phyloP scores from a whole-genome alignment of 2,888 invertebrate genomes.

The Mesochorus sp. region DNA sequence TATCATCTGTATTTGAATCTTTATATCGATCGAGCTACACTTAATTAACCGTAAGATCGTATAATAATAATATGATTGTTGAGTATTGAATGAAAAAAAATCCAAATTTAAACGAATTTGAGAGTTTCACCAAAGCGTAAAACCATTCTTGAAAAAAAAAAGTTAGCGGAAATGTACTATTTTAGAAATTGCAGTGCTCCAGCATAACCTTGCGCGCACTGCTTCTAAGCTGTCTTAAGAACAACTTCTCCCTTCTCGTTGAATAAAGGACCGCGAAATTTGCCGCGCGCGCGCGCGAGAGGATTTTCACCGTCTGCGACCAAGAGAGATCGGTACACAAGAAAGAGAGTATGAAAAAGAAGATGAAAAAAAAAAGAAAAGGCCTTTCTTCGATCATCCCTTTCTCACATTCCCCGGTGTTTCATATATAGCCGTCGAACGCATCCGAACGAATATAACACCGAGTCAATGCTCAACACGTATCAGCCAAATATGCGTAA shows the following conservation, averaged over 20 bases:
- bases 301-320: constrained; percentile 1
- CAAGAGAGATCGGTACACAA: constrained; percentile 3
- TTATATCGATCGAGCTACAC: too few relatives aligned
- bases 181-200: too few relatives aligned
- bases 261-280: constrained; percentile 13
- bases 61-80: not conserved
- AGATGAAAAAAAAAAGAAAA: not conserved
- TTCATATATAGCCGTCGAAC: not conserved
- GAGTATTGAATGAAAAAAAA: not conserved
- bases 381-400: constrained; percentile 12
- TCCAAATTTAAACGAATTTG: too few relatives aligned
- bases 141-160: too few relatives aligned
- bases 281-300: not conserved
- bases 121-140: too few relatives aligned
- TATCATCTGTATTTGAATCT: too few relatives aligned
- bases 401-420: constrained; percentile 7
- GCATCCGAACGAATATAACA: constrained; percentile 2
- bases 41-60: too few relatives aligned
- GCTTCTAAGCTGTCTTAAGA: not conserved
- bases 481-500: constrained; percentile 28
- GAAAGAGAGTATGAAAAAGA: not conserved
- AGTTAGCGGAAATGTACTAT: too few relatives aligned
- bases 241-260: constrained; percentile 11
- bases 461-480: constrained; percentile 41
- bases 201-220: not conserved